These are phyloP conservation scores for Spatulosminthurus flaviceps DNA, from an alignment of 2,888 invertebrate species.

Conservation along the genomic window DNA sequence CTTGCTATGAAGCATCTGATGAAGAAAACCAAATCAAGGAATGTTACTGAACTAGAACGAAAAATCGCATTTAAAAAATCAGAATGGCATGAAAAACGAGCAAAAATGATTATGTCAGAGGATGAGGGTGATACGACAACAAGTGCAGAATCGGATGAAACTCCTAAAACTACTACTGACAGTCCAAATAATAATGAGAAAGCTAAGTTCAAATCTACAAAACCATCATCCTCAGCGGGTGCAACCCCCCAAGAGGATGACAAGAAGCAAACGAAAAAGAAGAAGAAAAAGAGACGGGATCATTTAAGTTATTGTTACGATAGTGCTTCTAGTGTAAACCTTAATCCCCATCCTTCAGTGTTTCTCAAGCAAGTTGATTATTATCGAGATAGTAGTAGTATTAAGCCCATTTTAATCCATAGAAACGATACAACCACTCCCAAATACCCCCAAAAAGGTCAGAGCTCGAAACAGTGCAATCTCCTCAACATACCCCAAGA, in stretches of 20 bases:
- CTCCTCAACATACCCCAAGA: background rate
- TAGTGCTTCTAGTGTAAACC: background rate
- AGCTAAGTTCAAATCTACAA: background rate
- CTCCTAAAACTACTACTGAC: background rate
- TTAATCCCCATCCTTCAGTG: background rate
- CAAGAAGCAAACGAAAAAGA: background rate
- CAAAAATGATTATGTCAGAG: background rate
- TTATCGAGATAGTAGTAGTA: background rate
- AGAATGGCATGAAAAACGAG: conserved; percentile 15
- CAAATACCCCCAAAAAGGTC: background rate
- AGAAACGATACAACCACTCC: background rate
- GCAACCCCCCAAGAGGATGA: background rate
- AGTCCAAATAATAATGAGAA: background rate
- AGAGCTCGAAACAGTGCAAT: background rate
- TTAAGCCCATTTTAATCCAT: conserved; percentile 5
- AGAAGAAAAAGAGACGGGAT: conserved; percentile 5
- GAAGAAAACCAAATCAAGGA: conserved; percentile 12
- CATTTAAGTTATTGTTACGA: background rate
- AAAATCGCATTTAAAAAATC: conserved; percentile 6
- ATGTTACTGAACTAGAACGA: background rate
- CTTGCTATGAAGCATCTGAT: conserved; percentile 24
- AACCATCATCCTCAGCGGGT: no score
- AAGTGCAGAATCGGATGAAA: background rate
- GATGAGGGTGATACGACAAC: conserved; percentile 1
- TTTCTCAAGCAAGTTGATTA: background rate